Base-by-base conservation (phyloP, 2,797 vertebrate species). In the Hoplostethus atlanticus region DNA sequence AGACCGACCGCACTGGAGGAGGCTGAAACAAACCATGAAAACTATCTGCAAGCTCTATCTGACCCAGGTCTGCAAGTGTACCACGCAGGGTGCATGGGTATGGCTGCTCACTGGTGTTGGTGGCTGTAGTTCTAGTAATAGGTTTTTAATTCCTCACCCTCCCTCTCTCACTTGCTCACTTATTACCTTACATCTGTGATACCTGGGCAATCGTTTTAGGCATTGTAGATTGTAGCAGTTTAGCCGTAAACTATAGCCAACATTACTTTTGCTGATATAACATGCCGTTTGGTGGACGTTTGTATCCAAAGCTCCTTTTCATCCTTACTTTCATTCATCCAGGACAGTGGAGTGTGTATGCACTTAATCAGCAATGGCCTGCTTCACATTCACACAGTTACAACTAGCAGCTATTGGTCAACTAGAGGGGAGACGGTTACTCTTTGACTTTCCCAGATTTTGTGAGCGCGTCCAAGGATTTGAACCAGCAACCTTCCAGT, bases 91-190 rank as follows among this genome's bases (percentile, higher is more conserved):
- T 56, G 86, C 83, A 85, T 86, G 87, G 54, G 73, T 25, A 4
- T 36, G 6, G 15, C 57, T 77, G 70, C 66, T 84, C 28, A 67
- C 71, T 81, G 86, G 85, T 90, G 84, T 76, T 0, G 60, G 77
- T 71, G 70, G 59, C 67, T 85, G 25, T 59, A 52, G 51, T 60
- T 56, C 3, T 73, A 65, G 64, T 68, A 9, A 0, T 40, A 25
- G 59, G 57, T 50, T 61, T 71, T 42, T 13, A 54, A 16, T 69
- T 61, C 46, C 53, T 48, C 60, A 34, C 48, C 38, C 38, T 48
- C n/a, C 9, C 64, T 54, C 25, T 47, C 21, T 70, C 62, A 70
- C 71, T 68, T 36, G 25, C 44, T 79, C 68, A 70, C 79, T 12
- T 38, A 4, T 12, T 50, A 1, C 64, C 62, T 77, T 21, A 66